Conservation (phyloP, 2,113 vertebrate genomes). For the Delphinapterus leucas region DNA sequence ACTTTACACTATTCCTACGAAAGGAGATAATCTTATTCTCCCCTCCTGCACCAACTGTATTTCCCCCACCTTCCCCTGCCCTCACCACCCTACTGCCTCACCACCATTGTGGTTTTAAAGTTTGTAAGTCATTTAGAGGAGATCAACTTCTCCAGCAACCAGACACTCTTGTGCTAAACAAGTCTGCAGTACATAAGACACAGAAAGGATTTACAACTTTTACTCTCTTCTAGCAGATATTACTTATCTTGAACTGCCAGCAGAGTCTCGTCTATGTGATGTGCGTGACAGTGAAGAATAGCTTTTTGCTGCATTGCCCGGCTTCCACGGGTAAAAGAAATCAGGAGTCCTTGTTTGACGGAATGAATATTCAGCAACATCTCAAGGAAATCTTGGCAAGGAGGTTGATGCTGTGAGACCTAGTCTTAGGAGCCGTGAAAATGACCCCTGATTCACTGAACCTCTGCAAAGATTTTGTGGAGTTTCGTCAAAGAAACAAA, state of each 20-base stretch:
- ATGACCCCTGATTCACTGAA: not conserved
- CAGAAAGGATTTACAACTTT: conserved; percentile 49
- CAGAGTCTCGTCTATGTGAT: conserved; percentile 20
- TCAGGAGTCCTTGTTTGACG: not conserved
- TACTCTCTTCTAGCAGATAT: conserved; percentile 48
- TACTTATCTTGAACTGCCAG: conserved; percentile 62
- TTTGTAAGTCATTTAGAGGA: conserved; percentile 51
- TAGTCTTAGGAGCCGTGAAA: not conserved
- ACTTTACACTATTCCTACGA: not conserved
- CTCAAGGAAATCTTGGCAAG: not conserved
- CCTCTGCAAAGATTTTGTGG: not conserved
- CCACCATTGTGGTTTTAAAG: not conserved
- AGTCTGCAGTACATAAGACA: not conserved
- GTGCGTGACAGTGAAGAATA: conserved; percentile 55
- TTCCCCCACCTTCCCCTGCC: too few relatives aligned
- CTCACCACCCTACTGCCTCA: not conserved
- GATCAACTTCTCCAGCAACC: not conserved
- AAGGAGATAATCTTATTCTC: not conserved
- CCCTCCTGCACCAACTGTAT: too few relatives aligned
- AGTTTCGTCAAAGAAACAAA: not conserved
- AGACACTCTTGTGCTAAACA: conserved; percentile 32
- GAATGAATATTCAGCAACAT: conserved; percentile 43
- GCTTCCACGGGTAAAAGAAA: not conserved
- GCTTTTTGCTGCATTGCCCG: not conserved
- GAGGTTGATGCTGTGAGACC: not conserved